Conservation (phyloP, 2,797 vertebrate genomes). For the Ateles fusciceps region DNA sequence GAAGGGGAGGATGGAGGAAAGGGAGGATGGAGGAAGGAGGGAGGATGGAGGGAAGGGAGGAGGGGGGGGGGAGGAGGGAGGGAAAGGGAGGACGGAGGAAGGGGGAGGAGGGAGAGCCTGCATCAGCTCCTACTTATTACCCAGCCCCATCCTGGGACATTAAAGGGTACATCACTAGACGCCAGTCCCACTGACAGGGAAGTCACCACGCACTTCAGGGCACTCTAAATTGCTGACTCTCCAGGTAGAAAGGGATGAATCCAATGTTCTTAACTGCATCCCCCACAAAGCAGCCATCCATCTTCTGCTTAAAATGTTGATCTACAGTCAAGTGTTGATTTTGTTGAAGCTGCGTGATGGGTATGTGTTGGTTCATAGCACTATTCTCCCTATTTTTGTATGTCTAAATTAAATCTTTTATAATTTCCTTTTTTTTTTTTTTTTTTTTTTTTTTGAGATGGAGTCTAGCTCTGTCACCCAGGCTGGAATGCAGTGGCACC, state of each 20-base stretch:
- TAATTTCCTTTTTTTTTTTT: neutral
- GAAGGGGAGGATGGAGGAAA: too few species aligned
- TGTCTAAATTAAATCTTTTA: neutral
- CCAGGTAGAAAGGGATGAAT: neutral
- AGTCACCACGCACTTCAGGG: neutral
- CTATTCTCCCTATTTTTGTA: neutral
- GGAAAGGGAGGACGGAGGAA: too few species aligned
- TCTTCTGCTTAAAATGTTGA: neutral
- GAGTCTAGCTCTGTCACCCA: too few species aligned
- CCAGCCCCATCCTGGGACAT: neutral
- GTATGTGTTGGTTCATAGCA: neutral
- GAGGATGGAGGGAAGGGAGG: too few species aligned
- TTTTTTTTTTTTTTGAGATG: neutral
- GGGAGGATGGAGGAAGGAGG: too few species aligned
- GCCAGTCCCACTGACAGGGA: neutral
- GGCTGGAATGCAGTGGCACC: too few species aligned
- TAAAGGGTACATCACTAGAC: neutral
- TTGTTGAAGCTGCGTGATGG: neutral
- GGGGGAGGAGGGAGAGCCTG: neutral
- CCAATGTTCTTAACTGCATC: neutral
- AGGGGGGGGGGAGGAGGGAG: too few species aligned
- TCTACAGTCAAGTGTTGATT: neutral
- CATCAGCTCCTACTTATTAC: neutral
- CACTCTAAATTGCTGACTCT: neutral
- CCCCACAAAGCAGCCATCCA: neutral